Evolutionary conservation across 2,797 vertebrate species (phyloP).

Genomic region (Sus cebifrons): DNA sequence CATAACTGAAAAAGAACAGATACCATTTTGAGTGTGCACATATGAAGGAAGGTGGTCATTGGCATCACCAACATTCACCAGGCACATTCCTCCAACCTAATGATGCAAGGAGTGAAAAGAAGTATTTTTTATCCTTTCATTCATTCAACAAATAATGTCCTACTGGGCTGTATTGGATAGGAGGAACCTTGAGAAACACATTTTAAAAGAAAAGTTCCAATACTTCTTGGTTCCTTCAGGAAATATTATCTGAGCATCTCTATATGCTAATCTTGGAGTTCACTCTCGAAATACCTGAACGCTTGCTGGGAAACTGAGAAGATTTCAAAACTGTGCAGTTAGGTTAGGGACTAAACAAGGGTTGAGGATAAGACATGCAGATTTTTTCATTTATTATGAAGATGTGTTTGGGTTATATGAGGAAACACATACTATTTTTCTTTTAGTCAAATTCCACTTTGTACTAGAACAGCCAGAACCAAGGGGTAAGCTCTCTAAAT

Average conservation of each 20-base stretch:
- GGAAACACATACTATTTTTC: neutral
- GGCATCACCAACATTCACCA: neutral
- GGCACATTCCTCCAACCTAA: neutral
- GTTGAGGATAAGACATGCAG: neutral
- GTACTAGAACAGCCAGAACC: neutral
- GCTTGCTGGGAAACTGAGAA: neutral
- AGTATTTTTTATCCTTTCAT: neutral
- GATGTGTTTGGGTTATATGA: neutral
- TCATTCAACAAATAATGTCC: neutral
- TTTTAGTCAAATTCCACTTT: conserved; percentile 36
- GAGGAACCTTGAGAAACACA: neutral
- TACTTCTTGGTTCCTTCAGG: neutral
- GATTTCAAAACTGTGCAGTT: neutral
- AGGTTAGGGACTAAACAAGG: neutral
- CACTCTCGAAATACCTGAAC: neutral
- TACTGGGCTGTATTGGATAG: neutral
- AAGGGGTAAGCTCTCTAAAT: neutral
- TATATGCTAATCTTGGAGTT: neutral
- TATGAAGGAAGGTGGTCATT: neutral
- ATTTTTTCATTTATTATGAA: conserved; percentile 25
- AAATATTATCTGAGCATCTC: neutral
- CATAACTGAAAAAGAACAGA: neutral
- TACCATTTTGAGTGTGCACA: neutral
- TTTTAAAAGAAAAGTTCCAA: neutral
- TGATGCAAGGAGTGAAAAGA: neutral